A percentile compares a stretch with the other conserved stretches of the same genome.
phyloP scores from a whole-genome alignment of 2,113 vertebrate genomes.

The Lepus americanus region DNA sequence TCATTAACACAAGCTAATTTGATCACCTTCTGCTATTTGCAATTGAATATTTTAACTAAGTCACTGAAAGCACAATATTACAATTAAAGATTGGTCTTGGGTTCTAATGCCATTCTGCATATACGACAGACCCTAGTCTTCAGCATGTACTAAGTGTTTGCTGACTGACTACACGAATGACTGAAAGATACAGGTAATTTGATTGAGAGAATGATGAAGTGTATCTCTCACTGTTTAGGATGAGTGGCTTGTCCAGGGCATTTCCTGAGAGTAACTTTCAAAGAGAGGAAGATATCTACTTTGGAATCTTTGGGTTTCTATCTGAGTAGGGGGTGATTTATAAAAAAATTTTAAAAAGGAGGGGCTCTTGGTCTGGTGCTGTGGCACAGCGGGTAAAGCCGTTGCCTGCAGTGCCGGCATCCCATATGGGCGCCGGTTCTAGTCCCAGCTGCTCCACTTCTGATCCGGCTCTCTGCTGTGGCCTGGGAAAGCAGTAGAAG shows the following conservation, averaged over 20 bases:
- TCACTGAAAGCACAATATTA: neutral
- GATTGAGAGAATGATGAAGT: neutral
- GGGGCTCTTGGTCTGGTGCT: too few relatives aligned
- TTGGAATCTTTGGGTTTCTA: neutral
- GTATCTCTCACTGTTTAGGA: neutral
- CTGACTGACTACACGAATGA: neutral
- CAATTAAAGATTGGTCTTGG: neutral
- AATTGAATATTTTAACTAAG: neutral
- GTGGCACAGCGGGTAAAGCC: too few relatives aligned
- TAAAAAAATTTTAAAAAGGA: neutral
- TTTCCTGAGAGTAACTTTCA: neutral
- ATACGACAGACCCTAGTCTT: neutral
- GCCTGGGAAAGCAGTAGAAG: too few relatives aligned
- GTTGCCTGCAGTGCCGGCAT: too few relatives aligned
- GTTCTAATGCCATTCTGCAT: neutral
- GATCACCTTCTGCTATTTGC: neutral
- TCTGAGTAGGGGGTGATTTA: neutral
- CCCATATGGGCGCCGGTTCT: too few relatives aligned
- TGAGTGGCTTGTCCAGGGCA: neutral
- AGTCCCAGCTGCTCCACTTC: too few relatives aligned
- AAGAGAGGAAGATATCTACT: neutral
- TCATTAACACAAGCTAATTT: neutral
- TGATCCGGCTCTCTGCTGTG: too few relatives aligned
- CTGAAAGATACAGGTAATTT: neutral
- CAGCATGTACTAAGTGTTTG: neutral